Conservation (phyloP, 2,113 vertebrate species). For the Orthonyx spaldingii region DNA sequence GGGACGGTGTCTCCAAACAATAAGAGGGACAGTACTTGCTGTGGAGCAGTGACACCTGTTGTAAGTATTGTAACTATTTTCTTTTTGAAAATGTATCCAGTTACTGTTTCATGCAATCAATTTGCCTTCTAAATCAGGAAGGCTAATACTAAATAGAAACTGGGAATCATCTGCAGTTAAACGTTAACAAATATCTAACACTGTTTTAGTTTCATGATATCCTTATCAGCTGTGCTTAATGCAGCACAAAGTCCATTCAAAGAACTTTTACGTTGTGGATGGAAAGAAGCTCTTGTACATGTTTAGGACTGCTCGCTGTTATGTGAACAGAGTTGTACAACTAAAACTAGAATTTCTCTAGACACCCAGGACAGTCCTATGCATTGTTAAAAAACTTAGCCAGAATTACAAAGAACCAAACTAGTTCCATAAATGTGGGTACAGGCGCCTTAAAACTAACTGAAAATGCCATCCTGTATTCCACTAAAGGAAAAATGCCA, state of each 20-base stretch:
- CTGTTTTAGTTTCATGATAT: neutral
- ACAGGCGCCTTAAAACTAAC: neutral
- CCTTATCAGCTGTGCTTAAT: neutral
- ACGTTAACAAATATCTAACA: slow-evolving; percentile 1
- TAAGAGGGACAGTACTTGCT: neutral
- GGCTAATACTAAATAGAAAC: neutral
- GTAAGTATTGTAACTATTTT: neutral
- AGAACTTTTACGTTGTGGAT: neutral
- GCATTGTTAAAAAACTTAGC: neutral
- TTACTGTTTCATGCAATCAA: neutral
- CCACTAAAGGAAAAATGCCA: neutral
- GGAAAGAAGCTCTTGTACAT: neutral
- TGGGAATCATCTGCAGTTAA: neutral
- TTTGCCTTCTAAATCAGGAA: neutral
- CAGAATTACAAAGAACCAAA: neutral
- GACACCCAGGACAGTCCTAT: neutral
- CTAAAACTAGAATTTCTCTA: neutral
- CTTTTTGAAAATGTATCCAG: neutral
- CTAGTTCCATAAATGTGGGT: neutral
- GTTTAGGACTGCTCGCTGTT: neutral
- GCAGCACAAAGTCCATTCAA: slow-evolving; percentile 8
- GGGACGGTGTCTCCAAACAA: neutral
- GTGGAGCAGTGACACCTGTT: neutral
- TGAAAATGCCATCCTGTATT: neutral
- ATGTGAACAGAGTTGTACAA: neutral